Evolutionary conservation across 2,888 invertebrate genomes (phyloP), one percentile per base, ranked within the genome.

Genomic region (Cerastoderma edule): DNA sequence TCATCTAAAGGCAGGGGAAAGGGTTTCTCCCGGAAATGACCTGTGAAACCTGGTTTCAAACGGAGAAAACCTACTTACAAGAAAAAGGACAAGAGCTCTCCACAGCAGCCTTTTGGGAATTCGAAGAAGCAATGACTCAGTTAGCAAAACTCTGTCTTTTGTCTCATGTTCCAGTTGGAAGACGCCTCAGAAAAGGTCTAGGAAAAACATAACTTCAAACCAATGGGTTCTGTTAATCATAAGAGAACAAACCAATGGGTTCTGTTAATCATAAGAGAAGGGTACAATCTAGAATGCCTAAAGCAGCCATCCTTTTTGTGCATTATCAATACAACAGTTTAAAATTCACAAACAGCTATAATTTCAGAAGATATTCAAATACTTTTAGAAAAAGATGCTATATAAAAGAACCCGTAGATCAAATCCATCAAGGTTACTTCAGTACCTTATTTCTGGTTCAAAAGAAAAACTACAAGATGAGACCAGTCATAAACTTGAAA

Each of bases 161-260:
- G 39, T 63, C 63, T 30, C 53, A 70, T 57, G 44, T 69, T 63
- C 69, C 70, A n/a, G 70, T 70, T 3, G 70, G 70, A 10, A 63
- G 70, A 48, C 63, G 70, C 24, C 28, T 70, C 27, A 28, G 28
- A 64, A 28, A 16, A 22, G 60, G 60, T 70, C 63, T 48, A 30
- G 70, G 70, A 64, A 63, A 46, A 22, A 30, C 16, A 44, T 44
- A 44, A 44, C 44, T 19, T 44, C 44, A 44, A 16, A 44, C 16
- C 44, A 44, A 16, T 44, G 44, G 44, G 44, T 44, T 44, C 44
- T 44, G 19, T 44, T 19, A 44, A 16, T 44, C n/a, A n/a, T n/a
- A n/a, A n/a, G n/a, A n/a, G n/a, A n/a, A n/a, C n/a, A n/a, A n/a
- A n/a, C n/a, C n/a, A n/a, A n/a, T n/a, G 44, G 44, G 44, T 44